These are phyloP conservation scores for Sebastes dallii DNA, from an alignment of 2,797 vertebrate genomes.

Conservation along the genomic window DNA sequence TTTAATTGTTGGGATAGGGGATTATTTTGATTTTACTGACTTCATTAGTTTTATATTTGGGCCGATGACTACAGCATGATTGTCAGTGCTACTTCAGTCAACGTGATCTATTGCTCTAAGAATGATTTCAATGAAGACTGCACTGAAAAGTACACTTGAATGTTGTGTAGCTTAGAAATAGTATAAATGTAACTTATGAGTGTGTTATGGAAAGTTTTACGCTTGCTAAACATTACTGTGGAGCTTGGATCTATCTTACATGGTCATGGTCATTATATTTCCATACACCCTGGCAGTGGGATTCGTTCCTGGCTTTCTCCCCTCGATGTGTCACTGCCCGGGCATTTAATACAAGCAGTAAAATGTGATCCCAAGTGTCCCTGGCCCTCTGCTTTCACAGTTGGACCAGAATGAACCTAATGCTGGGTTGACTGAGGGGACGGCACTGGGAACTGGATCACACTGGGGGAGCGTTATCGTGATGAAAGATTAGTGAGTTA, in stretches of 20 bases:
- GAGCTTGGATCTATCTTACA: background rate
- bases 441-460: background rate
- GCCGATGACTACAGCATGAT: background rate
- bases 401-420: slow-evolving; percentile 31
- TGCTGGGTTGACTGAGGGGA: background rate
- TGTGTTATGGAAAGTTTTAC: background rate
- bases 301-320: slow-evolving; percentile 30
- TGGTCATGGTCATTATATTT: slow-evolving; percentile 7
- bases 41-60: background rate
- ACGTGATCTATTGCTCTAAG: background rate
- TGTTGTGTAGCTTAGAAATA: background rate
- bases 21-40: background rate
- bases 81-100: background rate
- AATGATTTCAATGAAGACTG: background rate
- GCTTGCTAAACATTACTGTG: background rate
- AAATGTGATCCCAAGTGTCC: slow-evolving; percentile 61
- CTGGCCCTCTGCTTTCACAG: slow-evolving; percentile 11
- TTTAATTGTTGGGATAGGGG: background rate
- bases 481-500: background rate
- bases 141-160: background rate
- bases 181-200: background rate
- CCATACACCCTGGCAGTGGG: slow-evolving; percentile 10
- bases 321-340: slow-evolving; percentile 34
- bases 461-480: background rate
- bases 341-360: slow-evolving; percentile 52